phyloP scores from a whole-genome alignment of 53 echinoderm and acorn worm species.

The Temnopleurus reevesii region DNA sequence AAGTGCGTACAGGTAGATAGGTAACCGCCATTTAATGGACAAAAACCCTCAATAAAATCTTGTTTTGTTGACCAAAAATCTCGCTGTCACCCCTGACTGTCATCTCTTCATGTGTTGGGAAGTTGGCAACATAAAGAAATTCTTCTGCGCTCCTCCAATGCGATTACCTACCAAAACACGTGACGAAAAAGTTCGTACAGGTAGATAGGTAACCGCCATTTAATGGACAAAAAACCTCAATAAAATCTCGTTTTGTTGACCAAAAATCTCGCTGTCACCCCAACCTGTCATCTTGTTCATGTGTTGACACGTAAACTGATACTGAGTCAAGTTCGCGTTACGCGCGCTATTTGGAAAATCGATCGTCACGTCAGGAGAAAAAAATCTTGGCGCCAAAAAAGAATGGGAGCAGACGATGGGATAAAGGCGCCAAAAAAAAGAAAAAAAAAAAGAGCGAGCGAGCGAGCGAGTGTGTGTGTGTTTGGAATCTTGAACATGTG shows the following conservation, averaged over 20 bases:
- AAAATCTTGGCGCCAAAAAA: not conserved
- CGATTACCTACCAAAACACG: not conserved
- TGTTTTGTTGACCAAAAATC: slow-evolving; percentile 14
- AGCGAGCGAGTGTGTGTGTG: slow-evolving; percentile 24
- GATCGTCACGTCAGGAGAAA: slow-evolving; percentile 1
- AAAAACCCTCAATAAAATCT: slow-evolving; percentile 24
- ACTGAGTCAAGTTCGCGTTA: slow-evolving; percentile 44
- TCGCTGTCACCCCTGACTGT: slow-evolving; percentile 1
- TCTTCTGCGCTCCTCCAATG: too few species aligned
- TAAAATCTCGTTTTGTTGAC: slow-evolving; percentile 26
- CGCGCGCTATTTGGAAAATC: slow-evolving; percentile 32
- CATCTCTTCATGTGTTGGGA: slow-evolving; percentile 19
- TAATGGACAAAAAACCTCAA: slow-evolving; percentile 24
- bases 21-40: slow-evolving; percentile 17
- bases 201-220: not conserved
- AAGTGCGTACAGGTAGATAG: not conserved
- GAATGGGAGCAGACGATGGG: not conserved
- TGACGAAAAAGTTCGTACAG: not conserved
- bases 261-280: slow-evolving; percentile 6
- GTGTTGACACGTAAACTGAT: slow-evolving; percentile 20
- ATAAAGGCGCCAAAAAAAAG: slow-evolving; percentile 11
- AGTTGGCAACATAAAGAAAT: too few species aligned
- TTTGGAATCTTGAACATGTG: slow-evolving; percentile 35
- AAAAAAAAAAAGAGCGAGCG: not conserved
- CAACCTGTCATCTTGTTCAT: not conserved